These are phyloP conservation scores for Heloderma charlesbogerti DNA, from an alignment of 2,113 vertebrate species.

Conservation along the genomic window DNA sequence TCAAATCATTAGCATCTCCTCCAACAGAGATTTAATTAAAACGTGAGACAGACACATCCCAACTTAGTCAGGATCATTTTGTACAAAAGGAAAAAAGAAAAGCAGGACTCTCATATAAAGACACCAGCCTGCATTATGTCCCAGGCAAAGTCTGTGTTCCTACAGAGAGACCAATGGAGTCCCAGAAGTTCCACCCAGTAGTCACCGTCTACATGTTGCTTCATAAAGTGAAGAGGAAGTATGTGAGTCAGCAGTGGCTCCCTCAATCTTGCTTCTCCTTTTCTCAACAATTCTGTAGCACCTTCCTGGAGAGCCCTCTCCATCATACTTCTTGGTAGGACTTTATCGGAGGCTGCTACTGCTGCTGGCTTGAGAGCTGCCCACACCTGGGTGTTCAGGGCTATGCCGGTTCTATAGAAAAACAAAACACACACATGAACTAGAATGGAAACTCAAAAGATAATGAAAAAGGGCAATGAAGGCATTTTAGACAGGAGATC, in stretches of 20 bases:
- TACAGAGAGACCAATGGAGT: background rate
- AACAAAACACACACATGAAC: slow-evolving; percentile 11
- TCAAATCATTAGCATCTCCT: slow-evolving; percentile 19
- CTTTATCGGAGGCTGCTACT: slow-evolving; percentile 92
- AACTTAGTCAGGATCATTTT: background rate
- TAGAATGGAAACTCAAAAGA: background rate
- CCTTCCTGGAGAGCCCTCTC: background rate
- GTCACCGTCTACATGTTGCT: background rate
- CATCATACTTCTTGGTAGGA: background rate
- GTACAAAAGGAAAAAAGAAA: slow-evolving; percentile 4
- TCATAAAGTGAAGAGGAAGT: background rate
- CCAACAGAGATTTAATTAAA: slow-evolving; percentile 39
- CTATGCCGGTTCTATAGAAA: slow-evolving; percentile 91
- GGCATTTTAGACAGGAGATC: background rate
- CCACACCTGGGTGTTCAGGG: slow-evolving; percentile 92
- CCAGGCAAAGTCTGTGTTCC: background rate
- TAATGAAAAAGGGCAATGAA: background rate
- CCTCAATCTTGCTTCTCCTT: background rate
- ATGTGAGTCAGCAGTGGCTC: background rate
- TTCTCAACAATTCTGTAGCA: background rate
- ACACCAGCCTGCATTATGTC: background rate
- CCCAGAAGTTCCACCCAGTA: background rate
- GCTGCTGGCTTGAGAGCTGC: slow-evolving; percentile 94
- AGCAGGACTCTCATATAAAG: background rate
- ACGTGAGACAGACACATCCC: background rate